These are phyloP conservation scores for Sphenopsis melanotis DNA, from an alignment of 2,797 vertebrate species.

Conservation along the genomic window DNA sequence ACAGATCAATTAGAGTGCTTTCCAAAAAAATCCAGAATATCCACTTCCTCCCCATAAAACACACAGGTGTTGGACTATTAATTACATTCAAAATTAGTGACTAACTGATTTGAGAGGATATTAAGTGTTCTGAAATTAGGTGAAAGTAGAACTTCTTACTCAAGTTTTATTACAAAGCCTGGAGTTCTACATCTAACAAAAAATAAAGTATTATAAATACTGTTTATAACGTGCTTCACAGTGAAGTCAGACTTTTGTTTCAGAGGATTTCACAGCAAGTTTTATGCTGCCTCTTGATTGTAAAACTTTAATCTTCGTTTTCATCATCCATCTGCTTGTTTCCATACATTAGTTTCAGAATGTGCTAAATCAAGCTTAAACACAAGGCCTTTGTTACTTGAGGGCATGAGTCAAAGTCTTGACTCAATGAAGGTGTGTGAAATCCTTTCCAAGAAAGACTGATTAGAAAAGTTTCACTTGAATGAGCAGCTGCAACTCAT, in stretches of 20 bases:
- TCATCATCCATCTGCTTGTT: conserved; percentile 53
- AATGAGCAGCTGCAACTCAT: conserved; percentile 43
- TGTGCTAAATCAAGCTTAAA: conserved; percentile 61
- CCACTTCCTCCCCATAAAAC: not conserved
- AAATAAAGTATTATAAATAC: not conserved
- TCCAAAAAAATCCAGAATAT: not conserved
- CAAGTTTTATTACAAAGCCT: not conserved
- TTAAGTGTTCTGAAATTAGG: not conserved
- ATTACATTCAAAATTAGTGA: not conserved
- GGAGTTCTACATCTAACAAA: not conserved
- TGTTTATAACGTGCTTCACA: not conserved
- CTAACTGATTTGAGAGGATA: not conserved
- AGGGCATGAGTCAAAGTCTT: conserved; percentile 58
- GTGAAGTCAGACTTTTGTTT: not conserved
- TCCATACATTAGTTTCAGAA: conserved; percentile 30
- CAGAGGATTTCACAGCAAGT: not conserved
- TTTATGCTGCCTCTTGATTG: not conserved
- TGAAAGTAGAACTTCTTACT: not conserved
- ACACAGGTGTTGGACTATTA: not conserved
- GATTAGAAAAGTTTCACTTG: conserved; percentile 56
- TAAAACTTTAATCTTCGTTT: conserved; percentile 41
- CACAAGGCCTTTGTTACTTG: conserved; percentile 46
- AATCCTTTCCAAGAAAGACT: conserved; percentile 57
- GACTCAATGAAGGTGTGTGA: conserved; percentile 60
- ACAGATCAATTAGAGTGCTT: not conserved